Percentiles rank a stretch among this genome's conserved stretches.
These are phyloP conservation scores for Nothoprocta perdicaria DNA, from an alignment of 2,113 vertebrate species.

Conservation along the genomic window DNA sequence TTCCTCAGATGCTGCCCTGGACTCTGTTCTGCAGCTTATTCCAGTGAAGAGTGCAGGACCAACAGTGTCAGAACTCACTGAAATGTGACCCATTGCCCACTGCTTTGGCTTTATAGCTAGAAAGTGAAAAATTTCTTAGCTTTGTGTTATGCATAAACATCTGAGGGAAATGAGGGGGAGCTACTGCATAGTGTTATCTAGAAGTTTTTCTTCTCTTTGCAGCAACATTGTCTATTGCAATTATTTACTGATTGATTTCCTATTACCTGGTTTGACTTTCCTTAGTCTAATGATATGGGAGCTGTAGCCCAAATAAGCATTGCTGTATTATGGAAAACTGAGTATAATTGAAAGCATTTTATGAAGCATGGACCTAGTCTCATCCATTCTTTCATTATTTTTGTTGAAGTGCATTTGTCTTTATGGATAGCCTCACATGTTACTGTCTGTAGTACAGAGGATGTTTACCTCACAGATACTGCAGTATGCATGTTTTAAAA, in stretches of 20 bases:
- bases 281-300: background rate
- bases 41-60: background rate
- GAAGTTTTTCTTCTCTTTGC: background rate
- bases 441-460: background rate
- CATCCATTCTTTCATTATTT: background rate
- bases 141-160: background rate
- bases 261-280: background rate
- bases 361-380: background rate
- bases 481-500: background rate
- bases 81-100: background rate
- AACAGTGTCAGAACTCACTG: fast-evolving
- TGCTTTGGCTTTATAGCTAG: background rate
- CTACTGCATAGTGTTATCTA: fast-evolving
- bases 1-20: background rate
- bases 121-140: background rate
- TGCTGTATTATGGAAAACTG: background rate
- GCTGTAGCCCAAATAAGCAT: background rate
- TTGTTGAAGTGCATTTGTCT: background rate
- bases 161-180: background rate
- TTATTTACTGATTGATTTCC: background rate
- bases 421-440: background rate
- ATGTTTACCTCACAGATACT: background rate
- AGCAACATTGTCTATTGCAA: background rate
- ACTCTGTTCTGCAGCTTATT: background rate
- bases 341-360: background rate